Base-by-base conservation (phyloP, 2,888 invertebrate species). In the Orchesella flavescens region DNA sequence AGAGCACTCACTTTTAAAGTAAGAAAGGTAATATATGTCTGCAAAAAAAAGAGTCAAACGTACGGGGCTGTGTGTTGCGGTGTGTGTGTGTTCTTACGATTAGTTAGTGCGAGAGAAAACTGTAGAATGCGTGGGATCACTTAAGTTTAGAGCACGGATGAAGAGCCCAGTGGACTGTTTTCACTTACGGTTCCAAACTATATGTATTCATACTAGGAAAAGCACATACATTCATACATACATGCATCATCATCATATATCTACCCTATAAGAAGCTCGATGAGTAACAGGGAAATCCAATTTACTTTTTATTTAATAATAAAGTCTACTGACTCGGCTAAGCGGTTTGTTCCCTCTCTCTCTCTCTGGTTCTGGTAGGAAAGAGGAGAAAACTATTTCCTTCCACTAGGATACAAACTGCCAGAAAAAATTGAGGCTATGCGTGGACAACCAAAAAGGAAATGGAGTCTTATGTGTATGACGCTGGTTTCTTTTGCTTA, bases 261-360 rank as follows among this genome's bases (percentile, higher is more conserved):
- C 2, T 34, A 34, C 34, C 7, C 2, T 34, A 34, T 34, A 17
- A 61, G 19, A 66, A 63, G 65, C 55, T 46, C 57, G 66, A 80
- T 82, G 79, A 84, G 74, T 78, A 84, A 84, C 84, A 84, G 75
- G 84, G 72, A 84, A 84, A 84, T 84, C 84, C 84, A 84, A 84
- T 84, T 84, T 84, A 65, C 80, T 84, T 68, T 75, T 80, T 74
- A 84, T 84, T 81, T 81, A 81, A 81, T 81, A 81, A 81, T 81
- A 81, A 81, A 81, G 80, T 74, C 73, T 81, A 81, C 59, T 81
- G 80, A 81, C 80, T 81, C 68, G 80, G 59, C 80, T 81, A 81
- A 81, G 80, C 80, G 80, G 80, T 74, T 74, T 68, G 63, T 49
- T 44, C 59, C 17, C 55, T 21, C 79, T 73, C 55, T 55, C 44